Percentiles rank a stretch among this genome's conserved stretches.
phyloP scores from a whole-genome alignment of 2,888 invertebrate genomes.

The Drosophila meridiana region DNA sequence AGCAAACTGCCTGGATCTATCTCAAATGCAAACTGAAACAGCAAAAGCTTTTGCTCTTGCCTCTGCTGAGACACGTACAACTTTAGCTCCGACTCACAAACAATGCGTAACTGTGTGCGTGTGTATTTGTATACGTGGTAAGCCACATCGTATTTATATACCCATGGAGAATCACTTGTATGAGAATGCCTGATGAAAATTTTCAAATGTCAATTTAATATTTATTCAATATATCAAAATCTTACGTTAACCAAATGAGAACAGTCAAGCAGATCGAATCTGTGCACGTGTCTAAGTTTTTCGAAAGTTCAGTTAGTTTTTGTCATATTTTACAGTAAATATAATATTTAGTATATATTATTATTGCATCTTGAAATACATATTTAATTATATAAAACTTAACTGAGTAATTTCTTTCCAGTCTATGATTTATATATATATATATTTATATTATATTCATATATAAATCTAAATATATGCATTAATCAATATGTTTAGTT shows the following conservation, averaged over 20 bases:
- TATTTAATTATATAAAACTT: neutral
- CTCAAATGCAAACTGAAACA: neutral
- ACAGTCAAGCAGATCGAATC: constrained; percentile 1
- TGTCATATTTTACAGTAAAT: no score
- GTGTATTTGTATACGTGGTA: neutral
- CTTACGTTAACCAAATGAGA: neutral
- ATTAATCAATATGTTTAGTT: neutral
- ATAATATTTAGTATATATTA: neutral
- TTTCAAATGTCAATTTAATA: constrained; percentile 4
- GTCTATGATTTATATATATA: neutral
- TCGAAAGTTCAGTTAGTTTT: neutral
- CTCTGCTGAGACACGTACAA: neutral
- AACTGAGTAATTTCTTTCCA: neutral
- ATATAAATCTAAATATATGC: neutral
- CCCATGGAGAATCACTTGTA: constrained; percentile 4
- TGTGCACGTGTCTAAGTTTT: neutral
- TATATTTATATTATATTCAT: neutral
- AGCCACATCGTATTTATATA: no score
- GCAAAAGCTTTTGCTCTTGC: neutral
- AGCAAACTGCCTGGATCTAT: neutral
- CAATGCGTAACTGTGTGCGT: neutral
- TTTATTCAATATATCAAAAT: neutral
- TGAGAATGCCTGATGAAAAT: neutral
- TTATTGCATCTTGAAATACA: neutral
- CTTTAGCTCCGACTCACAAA: neutral